Evolutionary conservation across 2,113 vertebrate genomes (phyloP).

Genomic region (Bettongia penicillata): DNA sequence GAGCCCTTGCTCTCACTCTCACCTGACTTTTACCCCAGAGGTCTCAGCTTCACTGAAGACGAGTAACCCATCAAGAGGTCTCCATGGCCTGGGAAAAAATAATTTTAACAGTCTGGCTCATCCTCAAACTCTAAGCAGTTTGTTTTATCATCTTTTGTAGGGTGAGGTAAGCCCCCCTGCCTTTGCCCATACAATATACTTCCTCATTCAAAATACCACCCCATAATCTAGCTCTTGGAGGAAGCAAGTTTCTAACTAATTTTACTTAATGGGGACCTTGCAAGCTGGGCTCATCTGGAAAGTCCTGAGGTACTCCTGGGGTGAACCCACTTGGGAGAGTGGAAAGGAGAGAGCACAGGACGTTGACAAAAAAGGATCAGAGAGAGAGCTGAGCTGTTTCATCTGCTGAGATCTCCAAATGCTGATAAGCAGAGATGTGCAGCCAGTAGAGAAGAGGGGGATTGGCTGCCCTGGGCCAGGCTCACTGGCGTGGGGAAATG

Average conservation of each 20-base stretch:
- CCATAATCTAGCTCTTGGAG: neutral
- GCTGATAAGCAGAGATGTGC: neutral
- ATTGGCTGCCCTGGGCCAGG: constrained; percentile 35
- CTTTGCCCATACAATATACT: neutral
- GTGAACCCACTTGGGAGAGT: neutral
- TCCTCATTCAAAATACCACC: neutral
- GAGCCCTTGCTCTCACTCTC: constrained; percentile 8
- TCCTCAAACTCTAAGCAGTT: neutral
- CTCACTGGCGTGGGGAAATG: constrained; percentile 10
- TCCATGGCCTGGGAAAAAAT: neutral
- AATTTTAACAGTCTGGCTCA: constrained; percentile 3
- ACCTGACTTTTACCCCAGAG: neutral
- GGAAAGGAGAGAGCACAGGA: neutral
- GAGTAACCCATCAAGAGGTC: neutral
- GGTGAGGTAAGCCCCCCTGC: neutral
- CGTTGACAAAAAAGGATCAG: neutral
- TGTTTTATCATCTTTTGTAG: neutral
- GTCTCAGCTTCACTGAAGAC: neutral
- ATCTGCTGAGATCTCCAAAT: constrained; percentile 24
- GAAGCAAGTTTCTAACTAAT: neutral
- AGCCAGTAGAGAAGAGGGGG: constrained; percentile 12
- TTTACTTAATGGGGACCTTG: neutral
- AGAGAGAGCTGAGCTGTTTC: neutral
- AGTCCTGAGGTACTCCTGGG: neutral
- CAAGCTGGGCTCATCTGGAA: neutral